phyloP scores from a whole-genome alignment of 2,797 vertebrate genomes.

The Gastrophryne carolinensis region DNA sequence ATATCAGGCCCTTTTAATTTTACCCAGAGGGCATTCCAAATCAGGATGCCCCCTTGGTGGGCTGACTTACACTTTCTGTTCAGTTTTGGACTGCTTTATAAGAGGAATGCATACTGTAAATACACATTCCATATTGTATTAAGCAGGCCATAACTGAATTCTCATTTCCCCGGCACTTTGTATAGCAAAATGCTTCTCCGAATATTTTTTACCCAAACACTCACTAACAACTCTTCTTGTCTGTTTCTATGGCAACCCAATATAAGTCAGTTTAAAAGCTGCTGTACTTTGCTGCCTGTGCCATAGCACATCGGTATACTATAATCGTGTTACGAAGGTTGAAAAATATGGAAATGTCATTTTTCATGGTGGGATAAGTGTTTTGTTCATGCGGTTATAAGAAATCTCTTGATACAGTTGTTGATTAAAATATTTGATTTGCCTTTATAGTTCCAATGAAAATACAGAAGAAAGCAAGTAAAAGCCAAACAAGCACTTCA shows the following conservation, averaged over 20 bases:
- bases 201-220: not conserved
- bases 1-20: too few relatives aligned
- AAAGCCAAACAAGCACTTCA: not conserved
- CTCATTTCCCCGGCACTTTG: constrained; percentile 1
- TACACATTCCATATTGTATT: not conserved
- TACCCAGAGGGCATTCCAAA: too few relatives aligned
- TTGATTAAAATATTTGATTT: constrained; percentile 34
- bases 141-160: constrained; percentile 17
- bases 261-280: constrained; percentile 25
- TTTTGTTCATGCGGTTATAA: constrained; percentile 10
- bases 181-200: constrained; percentile 9
- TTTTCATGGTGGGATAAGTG: constrained; percentile 45
- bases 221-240: not conserved
- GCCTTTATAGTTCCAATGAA: constrained; percentile 17
- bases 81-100: too few relatives aligned
- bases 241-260: constrained; percentile 36
- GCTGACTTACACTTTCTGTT: too few relatives aligned
- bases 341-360: constrained; percentile 42
- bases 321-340: constrained; percentile 41
- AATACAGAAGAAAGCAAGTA: not conserved
- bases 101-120: too few relatives aligned
- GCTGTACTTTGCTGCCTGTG: constrained; percentile 22
- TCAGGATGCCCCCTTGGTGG: too few relatives aligned
- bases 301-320: constrained; percentile 18
- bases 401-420: constrained; percentile 21